Percentiles rank a stretch among this genome's conserved stretches.
Conservation (phyloP, 1,140 invertebrate genomes). For the Marisa cornuarietis region DNA sequence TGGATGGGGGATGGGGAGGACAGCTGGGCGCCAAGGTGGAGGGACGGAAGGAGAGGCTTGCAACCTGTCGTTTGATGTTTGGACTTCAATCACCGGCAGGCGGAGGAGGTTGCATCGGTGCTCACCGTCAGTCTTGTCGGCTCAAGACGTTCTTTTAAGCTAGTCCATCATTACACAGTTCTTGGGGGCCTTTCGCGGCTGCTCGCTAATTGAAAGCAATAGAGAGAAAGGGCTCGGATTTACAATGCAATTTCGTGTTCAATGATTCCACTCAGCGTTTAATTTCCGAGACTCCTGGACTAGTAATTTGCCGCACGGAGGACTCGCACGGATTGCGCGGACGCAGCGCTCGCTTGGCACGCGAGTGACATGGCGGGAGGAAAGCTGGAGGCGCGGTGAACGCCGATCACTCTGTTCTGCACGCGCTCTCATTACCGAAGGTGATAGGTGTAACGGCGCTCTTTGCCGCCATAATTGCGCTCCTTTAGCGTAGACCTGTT, state of each 20-base stretch:
- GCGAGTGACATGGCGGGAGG: too few species aligned
- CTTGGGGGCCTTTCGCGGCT: not conserved
- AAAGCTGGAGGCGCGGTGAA: too few species aligned
- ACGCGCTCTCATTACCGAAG: too few species aligned
- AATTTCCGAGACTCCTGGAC: slow-evolving; percentile 24
- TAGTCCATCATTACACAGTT: not conserved
- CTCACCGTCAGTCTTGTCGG: not conserved
- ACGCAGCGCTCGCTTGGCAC: too few species aligned
- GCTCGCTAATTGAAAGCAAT: slow-evolving; percentile 28
- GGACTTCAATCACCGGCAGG: slow-evolving; percentile 22
- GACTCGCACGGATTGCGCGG: not conserved
- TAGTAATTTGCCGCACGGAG: slow-evolving; percentile 24
- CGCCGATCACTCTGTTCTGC: too few species aligned
- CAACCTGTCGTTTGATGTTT: slow-evolving; percentile 17
- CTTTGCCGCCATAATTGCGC: too few species aligned
- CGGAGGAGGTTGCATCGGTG: slow-evolving; percentile 3
- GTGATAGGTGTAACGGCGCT: too few species aligned
- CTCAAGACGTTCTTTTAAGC: not conserved
- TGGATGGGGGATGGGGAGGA: too few species aligned
- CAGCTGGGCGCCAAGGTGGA: not conserved
- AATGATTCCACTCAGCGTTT: slow-evolving; percentile 28
- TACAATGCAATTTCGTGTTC: slow-evolving; percentile 29
- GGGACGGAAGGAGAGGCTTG: not conserved
- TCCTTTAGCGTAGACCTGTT: too few species aligned
- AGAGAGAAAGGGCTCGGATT: slow-evolving; percentile 23